A percentile compares a stretch with the other conserved stretches of the same genome.
phyloP scores from a whole-genome alignment of 2,888 invertebrate genomes.

The Catocala nupta region DNA sequence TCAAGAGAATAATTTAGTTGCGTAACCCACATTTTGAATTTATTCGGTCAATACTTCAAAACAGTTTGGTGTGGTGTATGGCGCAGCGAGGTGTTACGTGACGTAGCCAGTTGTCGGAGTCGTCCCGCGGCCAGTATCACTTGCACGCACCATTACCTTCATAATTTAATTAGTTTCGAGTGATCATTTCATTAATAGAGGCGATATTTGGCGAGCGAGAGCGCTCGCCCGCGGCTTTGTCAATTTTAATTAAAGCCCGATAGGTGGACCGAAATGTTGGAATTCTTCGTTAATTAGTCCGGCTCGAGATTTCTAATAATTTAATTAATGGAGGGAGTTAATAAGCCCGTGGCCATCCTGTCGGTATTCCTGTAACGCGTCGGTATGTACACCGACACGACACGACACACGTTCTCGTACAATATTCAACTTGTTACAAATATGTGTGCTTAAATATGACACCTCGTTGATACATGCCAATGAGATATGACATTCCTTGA shows the following conservation, averaged over 20 bases:
- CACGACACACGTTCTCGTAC: constrained; percentile 48
- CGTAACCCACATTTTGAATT: no score
- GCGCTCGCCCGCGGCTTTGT: constrained; percentile 81
- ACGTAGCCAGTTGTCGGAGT: constrained; percentile 50
- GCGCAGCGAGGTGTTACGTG: constrained; percentile 19
- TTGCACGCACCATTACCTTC: constrained; percentile 84
- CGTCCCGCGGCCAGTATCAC: constrained; percentile 71
- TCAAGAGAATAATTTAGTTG: no score
- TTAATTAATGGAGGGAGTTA: constrained; percentile 84
- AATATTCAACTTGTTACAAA: constrained; percentile 53
- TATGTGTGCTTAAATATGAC: constrained; percentile 43
- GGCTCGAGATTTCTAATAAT: constrained; percentile 86
- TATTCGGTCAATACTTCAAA: no score
- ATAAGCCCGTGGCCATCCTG: constrained; percentile 74
- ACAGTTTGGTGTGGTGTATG: constrained; percentile 6
- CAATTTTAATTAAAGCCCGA: constrained; percentile 86
- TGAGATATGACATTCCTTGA: constrained; percentile 2
- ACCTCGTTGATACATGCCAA: constrained; percentile 20
- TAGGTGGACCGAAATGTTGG: constrained; percentile 86
- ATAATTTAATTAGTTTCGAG: constrained; percentile 87
- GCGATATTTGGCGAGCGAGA: constrained; percentile 83
- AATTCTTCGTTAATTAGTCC: constrained; percentile 87
- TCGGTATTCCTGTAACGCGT: constrained; percentile 78
- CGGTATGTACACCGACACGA: constrained; percentile 54
- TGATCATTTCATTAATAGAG: constrained; percentile 86